Evolutionary conservation across 2,113 vertebrate species (phyloP).

Genomic region (Coturnix japonica): DNA sequence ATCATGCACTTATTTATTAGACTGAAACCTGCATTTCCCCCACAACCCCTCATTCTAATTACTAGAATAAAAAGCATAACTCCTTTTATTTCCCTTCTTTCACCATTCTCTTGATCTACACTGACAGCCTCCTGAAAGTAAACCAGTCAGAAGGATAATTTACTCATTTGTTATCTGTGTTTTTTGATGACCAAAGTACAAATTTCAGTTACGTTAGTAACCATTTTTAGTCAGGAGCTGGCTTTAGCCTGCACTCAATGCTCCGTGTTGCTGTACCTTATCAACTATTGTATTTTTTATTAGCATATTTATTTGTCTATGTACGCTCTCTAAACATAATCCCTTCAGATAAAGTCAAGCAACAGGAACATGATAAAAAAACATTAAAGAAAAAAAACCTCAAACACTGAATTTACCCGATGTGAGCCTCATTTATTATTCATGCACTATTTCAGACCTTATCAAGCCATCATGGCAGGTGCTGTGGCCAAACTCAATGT

Average conservation of each 20-base stretch:
- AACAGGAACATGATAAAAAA: background rate
- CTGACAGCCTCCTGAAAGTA: background rate
- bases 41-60: conserved; percentile 15
- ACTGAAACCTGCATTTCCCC: background rate
- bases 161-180: background rate
- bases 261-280: background rate
- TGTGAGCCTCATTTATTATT: background rate
- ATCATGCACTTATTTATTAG: conserved; percentile 22
- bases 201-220: background rate
- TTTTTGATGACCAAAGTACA: background rate
- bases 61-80: background rate
- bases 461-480: background rate
- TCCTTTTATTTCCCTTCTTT: background rate
- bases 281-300: background rate
- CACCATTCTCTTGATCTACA: background rate
- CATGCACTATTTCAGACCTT: background rate
- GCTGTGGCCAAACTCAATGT: background rate
- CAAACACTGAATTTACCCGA: background rate
- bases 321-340: background rate
- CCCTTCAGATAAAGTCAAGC: background rate
- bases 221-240: background rate
- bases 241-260: background rate
- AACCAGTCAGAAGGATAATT: background rate
- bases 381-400: background rate
- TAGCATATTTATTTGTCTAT: background rate